Conservation (phyloP, 2,888 invertebrate species). For the Pachycephus smyrnensis region DNA sequence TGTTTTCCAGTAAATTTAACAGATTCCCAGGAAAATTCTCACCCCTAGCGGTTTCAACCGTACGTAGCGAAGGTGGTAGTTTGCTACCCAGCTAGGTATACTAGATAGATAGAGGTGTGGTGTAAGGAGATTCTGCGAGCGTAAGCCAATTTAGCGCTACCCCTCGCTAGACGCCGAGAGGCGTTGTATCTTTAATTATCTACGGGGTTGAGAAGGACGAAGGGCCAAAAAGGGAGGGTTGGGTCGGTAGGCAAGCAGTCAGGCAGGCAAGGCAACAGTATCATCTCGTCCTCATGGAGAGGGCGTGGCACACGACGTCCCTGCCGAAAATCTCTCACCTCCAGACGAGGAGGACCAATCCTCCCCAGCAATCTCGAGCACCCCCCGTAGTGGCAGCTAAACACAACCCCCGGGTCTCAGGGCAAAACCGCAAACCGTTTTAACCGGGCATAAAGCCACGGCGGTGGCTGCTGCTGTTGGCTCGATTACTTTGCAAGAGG, state of each 20-base stretch:
- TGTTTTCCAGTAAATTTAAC: slow-evolving; percentile 36
- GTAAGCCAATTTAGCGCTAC: slow-evolving; percentile 55
- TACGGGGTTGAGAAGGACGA: slow-evolving; percentile 30
- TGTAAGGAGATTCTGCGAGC: slow-evolving; percentile 44
- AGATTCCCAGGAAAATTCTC: background rate
- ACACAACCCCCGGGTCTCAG: background rate
- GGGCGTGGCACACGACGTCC: slow-evolving; percentile 51
- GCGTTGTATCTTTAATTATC: slow-evolving; percentile 64
- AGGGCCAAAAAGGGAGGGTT: background rate
- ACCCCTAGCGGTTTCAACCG: background rate
- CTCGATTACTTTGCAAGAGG: background rate
- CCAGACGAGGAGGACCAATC: slow-evolving; percentile 16
- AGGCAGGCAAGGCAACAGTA: slow-evolving; percentile 37
- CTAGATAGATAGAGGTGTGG: background rate
- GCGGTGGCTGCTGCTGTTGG: background rate
- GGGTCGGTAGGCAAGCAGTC: slow-evolving; percentile 1
- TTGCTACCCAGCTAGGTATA: background rate
- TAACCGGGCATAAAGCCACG: slow-evolving; percentile 3
- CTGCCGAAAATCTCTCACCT: slow-evolving; percentile 43
- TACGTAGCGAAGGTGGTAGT: background rate
- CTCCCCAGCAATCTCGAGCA: slow-evolving; percentile 19
- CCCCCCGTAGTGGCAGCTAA: slow-evolving; percentile 8
- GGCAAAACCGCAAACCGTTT: slow-evolving; percentile 28
- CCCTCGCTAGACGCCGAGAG: slow-evolving; percentile 28
- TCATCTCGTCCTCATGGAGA: slow-evolving; percentile 55